phyloP scores from a whole-genome alignment of 2,797 vertebrate genomes.

The Antennarius maculatus region DNA sequence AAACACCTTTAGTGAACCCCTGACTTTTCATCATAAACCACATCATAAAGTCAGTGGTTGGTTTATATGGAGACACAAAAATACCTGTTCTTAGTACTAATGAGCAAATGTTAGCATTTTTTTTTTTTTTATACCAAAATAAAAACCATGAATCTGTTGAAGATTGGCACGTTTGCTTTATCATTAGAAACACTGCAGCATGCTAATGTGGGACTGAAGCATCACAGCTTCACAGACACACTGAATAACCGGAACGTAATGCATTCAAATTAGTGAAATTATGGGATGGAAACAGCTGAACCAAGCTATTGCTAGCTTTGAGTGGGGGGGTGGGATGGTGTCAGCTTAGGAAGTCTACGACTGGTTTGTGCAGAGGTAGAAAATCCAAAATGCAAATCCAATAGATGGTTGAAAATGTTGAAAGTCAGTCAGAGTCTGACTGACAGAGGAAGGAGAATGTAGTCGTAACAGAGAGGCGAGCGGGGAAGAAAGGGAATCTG shows the following conservation, averaged over 20 bases:
- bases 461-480: constrained; percentile 17
- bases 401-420: constrained; percentile 15
- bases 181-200: background rate
- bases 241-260: background rate
- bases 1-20: background rate
- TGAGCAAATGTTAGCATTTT: background rate
- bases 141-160: no score
- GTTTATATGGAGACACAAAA: background rate
- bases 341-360: background rate
- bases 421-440: constrained; percentile 14
- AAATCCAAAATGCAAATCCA: constrained; percentile 11
- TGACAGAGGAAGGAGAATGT: constrained; percentile 27
- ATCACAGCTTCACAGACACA: background rate
- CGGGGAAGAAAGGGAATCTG: constrained; percentile 23
- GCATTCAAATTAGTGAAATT: background rate
- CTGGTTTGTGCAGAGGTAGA: background rate
- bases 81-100: background rate
- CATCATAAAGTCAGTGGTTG: no score
- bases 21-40: background rate
- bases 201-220: background rate
- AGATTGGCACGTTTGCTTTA: no score
- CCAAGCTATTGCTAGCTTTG: background rate
- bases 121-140: background rate
- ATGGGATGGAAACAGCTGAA: background rate
- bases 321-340: background rate